These are phyloP conservation scores for Laticauda laticaudata DNA, from an alignment of 2,113 vertebrate species.

Conservation along the genomic window DNA sequence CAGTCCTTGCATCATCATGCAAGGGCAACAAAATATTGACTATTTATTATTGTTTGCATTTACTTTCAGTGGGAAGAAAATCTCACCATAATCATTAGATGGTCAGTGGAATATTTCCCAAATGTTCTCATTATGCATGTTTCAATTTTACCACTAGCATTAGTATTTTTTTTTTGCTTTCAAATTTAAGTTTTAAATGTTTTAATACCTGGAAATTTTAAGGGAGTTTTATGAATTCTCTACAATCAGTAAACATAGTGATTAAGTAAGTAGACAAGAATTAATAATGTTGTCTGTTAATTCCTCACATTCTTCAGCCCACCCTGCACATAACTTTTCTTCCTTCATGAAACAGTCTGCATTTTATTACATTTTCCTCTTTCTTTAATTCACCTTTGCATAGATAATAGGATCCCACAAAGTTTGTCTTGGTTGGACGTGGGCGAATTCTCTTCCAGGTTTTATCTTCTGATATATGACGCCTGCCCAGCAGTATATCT, in stretches of 20 bases:
- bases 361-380: rapidly evolving
- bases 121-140: not conserved
- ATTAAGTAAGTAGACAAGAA: not conserved
- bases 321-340: not conserved
- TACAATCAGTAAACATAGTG: not conserved
- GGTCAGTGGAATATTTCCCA: not conserved
- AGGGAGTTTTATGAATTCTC: not conserved
- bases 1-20: not conserved
- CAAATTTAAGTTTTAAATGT: not conserved
- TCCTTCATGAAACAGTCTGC: not conserved
- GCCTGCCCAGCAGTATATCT: conserved; percentile 83
- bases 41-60: not conserved
- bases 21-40: not conserved
- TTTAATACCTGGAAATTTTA: not conserved
- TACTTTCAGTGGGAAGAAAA: not conserved
- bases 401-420: conserved; percentile 84
- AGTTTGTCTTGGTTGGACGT: conserved; percentile 80
- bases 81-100: not conserved
- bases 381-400: conserved; percentile 82
- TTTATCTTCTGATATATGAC: conserved; percentile 75
- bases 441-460: conserved; percentile 89
- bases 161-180: not conserved
- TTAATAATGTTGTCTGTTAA: not conserved
- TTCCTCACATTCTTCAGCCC: not conserved
- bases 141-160: not conserved